Evolutionary conservation across 2,888 invertebrate genomes (phyloP).

Genomic region (Ligdia adustata): DNA sequence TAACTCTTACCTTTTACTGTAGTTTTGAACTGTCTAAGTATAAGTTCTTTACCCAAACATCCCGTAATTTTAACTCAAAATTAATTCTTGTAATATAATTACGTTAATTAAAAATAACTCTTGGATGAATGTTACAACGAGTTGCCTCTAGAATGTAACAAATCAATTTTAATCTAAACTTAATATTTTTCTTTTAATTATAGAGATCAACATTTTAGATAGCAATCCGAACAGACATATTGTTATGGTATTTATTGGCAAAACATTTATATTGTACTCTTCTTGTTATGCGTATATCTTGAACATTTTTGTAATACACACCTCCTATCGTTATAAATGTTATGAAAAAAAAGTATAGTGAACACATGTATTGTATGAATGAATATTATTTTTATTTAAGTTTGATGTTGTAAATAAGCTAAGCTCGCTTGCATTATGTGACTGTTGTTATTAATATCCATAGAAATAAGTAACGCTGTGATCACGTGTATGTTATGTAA

Average conservation of each 20-base stretch:
- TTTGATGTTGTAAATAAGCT: conserved; percentile 76
- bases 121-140: too few species aligned
- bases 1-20: too few species aligned
- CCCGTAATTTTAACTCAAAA: too few species aligned
- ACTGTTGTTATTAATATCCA: conserved; percentile 78
- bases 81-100: conserved; percentile 2
- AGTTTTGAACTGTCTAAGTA: too few species aligned
- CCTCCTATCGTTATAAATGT: conserved; percentile 43
- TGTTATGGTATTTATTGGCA: conserved; percentile 75
- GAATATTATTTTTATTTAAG: conserved; percentile 51
- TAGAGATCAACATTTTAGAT: conserved; percentile 60
- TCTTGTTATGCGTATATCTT: conserved; percentile 23
- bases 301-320: conserved; percentile 39
- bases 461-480: conserved; percentile 53
- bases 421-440: conserved; percentile 81
- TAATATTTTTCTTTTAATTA: conserved; percentile 9
- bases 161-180: conserved; percentile 31
- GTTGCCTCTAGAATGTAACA: conserved; percentile 10
- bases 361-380: conserved; percentile 54
- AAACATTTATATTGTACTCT: conserved; percentile 62
- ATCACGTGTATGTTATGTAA: conserved; percentile 65
- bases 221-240: conserved; percentile 38
- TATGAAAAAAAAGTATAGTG: conserved; percentile 41
- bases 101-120: too few species aligned
- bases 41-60: too few species aligned